Evolutionary conservation across 2,797 vertebrate genomes (phyloP).

Genomic region (Poecilia velifera): DNA sequence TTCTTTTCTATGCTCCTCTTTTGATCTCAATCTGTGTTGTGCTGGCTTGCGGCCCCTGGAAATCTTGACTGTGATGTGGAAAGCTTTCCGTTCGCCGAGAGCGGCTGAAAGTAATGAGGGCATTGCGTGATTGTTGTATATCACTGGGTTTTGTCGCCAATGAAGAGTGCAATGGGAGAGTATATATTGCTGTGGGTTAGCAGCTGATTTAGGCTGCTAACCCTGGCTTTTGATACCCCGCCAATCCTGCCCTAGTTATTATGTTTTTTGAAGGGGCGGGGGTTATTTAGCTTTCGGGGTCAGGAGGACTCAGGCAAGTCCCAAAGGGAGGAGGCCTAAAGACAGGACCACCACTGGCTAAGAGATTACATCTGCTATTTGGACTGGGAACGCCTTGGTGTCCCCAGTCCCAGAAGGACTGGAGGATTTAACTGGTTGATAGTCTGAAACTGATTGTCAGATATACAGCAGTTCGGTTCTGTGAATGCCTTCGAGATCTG

Average conservation of each 20-base stretch:
- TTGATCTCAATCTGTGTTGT: constrained; percentile 31
- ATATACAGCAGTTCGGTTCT: neutral
- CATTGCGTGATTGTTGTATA: constrained; percentile 15
- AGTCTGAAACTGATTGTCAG: constrained; percentile 4
- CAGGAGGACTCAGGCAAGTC: neutral
- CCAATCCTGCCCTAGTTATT: constrained; percentile 12
- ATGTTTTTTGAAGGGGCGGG: constrained; percentile 15
- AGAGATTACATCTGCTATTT: constrained; percentile 4
- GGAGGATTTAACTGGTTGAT: neutral
- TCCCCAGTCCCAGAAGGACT: neutral
- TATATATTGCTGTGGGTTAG: constrained; percentile 55
- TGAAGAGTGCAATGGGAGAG: constrained; percentile 43
- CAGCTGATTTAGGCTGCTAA: constrained; percentile 20
- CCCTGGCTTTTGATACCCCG: constrained; percentile 32
- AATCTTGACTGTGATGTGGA: constrained; percentile 22
- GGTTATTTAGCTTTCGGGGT: neutral
- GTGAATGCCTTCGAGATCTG: neutral
- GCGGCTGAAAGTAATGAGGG: constrained; percentile 31
- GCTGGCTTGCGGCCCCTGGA: constrained; percentile 23
- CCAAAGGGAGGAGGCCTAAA: neutral
- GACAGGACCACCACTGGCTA: neutral
- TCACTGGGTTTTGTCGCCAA: constrained; percentile 20
- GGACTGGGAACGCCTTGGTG: neutral
- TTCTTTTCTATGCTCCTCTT: constrained; percentile 29
- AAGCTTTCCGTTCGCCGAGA: constrained; percentile 27